Conservation (phyloP, 2,797 vertebrate genomes). For the Enteromius anoplus region DNA sequence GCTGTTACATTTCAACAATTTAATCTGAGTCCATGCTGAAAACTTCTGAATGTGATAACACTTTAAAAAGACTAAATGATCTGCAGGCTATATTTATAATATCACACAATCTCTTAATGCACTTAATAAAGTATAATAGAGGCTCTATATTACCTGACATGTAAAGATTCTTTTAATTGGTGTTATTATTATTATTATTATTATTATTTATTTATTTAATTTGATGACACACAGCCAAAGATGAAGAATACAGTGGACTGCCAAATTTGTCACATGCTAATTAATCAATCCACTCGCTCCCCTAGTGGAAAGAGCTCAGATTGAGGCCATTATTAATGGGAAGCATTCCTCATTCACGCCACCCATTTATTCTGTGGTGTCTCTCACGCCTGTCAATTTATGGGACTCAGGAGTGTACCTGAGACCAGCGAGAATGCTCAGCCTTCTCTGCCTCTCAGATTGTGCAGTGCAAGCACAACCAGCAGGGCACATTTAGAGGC, state of each 20-base stretch:
- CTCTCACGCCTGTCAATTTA: conserved; percentile 76
- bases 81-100: not conserved
- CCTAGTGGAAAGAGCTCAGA: conserved; percentile 40
- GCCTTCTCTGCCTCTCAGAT: conserved; percentile 69
- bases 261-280: conserved; percentile 42
- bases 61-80: not conserved
- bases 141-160: not conserved
- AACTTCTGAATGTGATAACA: not conserved
- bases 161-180: not conserved
- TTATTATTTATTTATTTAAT: not conserved
- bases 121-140: not conserved
- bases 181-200: no score
- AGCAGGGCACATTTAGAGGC: conserved; percentile 78
- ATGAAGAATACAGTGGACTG: conserved; percentile 26
- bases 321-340: conserved; percentile 67
- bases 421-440: conserved; percentile 77
- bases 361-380: conserved; percentile 71
- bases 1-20: not conserved
- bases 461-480: conserved; percentile 77
- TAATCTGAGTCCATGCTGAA: not conserved
- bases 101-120: not conserved
- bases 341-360: conserved; percentile 66
- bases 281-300: conserved; percentile 50
- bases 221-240: not conserved
- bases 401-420: conserved; percentile 74